Percentiles rank a stretch among this genome's conserved stretches.
phyloP scores from a whole-genome alignment of 2,888 invertebrate species.

The Thysanoteuthis rhombus region DNA sequence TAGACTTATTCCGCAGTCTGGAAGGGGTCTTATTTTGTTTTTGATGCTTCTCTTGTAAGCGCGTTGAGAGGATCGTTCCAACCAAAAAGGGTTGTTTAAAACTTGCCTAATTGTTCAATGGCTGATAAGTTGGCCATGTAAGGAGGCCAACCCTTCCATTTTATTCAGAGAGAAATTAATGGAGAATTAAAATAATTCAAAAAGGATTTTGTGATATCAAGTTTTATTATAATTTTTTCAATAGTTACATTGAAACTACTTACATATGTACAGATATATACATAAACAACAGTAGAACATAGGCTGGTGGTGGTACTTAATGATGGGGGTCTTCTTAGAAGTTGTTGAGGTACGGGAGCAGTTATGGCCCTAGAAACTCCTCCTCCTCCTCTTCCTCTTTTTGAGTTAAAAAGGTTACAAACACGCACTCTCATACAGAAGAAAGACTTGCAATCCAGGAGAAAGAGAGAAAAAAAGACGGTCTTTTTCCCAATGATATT shows the following conservation, averaged over 20 bases:
- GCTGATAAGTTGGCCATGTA: too few species aligned
- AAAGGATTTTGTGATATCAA: background rate
- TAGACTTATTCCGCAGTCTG: too few species aligned
- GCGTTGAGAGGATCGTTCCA: too few species aligned
- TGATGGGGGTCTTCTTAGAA: background rate
- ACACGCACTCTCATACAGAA: background rate
- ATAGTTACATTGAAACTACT: conserved; percentile 13
- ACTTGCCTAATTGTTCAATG: too few species aligned
- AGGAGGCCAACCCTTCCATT: too few species aligned
- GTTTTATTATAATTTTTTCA: background rate
- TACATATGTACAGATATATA: conserved; percentile 25
- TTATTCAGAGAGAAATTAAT: too few species aligned
- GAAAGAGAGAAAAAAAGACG: background rate
- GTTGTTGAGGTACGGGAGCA: background rate
- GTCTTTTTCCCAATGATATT: background rate
- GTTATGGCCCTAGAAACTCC: background rate
- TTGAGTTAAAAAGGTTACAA: background rate
- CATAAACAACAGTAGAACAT: conserved; percentile 14
- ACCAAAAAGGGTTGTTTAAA: too few species aligned
- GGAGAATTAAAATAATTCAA: background rate
- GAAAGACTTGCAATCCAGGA: background rate
- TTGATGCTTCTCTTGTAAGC: too few species aligned
- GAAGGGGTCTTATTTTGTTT: too few species aligned
- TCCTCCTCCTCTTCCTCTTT: background rate
- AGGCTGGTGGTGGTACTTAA: conserved; percentile 16